These are phyloP conservation scores for Gallirallus australis DNA, from an alignment of 2,797 vertebrate species.

Conservation along the genomic window DNA sequence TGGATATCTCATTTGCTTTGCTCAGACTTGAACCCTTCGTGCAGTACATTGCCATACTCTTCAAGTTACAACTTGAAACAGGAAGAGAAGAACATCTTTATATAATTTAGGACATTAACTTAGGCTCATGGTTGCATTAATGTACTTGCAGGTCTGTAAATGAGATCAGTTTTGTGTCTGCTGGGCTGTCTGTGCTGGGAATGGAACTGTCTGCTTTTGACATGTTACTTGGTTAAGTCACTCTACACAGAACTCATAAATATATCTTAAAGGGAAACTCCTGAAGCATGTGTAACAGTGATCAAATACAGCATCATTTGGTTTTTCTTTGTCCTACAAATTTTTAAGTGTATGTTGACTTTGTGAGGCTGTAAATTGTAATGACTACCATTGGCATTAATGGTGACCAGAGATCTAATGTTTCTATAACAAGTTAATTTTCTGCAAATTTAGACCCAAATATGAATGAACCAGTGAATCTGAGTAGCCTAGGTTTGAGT, in stretches of 20 bases:
- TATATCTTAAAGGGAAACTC: background rate
- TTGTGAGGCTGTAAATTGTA: background rate
- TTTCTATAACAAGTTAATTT: background rate
- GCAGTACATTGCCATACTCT: background rate
- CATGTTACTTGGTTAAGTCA: background rate
- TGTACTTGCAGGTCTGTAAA: background rate
- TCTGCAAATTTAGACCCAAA: background rate
- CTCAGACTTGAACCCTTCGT: background rate
- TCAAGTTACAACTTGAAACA: background rate
- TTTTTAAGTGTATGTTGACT: background rate
- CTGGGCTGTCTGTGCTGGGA: background rate
- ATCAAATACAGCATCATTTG: background rate
- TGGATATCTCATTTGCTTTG: background rate
- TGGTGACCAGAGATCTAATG: background rate
- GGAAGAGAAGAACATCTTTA: background rate
- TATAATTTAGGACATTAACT: background rate
- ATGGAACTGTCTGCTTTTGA: background rate
- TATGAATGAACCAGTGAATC: background rate
- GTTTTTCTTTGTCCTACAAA: background rate
- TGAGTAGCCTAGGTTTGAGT: background rate
- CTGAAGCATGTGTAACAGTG: accelerated
- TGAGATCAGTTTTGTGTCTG: background rate
- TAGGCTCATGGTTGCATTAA: background rate
- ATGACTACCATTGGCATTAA: background rate
- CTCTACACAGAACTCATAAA: background rate